A percentile compares a stretch with the other conserved stretches of the same genome.
phyloP scores from a whole-genome alignment of 2,888 invertebrate species.

The Limnephilus marmoratus region DNA sequence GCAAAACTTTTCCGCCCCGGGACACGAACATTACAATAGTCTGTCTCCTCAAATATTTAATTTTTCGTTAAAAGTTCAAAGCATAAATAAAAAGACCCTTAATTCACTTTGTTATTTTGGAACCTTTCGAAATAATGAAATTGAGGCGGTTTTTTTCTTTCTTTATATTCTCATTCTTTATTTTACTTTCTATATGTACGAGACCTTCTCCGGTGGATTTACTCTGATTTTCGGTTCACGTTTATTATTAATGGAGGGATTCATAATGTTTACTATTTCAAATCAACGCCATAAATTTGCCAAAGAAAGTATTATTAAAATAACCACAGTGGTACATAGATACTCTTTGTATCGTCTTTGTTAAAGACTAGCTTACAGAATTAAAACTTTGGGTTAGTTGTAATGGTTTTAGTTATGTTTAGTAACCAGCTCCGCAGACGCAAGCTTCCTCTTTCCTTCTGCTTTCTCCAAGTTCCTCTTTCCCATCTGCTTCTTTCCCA shows the following conservation, averaged over 20 bases:
- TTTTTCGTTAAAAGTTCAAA: conserved; percentile 37
- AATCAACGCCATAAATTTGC: background rate
- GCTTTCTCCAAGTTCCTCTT: too few species aligned
- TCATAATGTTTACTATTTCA: background rate
- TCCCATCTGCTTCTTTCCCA: too few species aligned
- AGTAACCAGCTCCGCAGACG: too few species aligned
- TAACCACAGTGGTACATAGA: too few species aligned
- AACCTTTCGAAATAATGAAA: background rate
- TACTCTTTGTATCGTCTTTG: too few species aligned
- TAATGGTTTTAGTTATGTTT: too few species aligned
- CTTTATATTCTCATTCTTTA: conserved; percentile 4
- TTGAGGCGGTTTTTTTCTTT: background rate
- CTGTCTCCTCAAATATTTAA: conserved; percentile 33
- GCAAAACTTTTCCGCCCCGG: conserved; percentile 21
- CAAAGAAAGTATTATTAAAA: background rate
- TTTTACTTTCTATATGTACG: background rate
- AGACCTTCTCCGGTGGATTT: background rate
- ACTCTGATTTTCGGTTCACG: background rate
- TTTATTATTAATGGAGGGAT: background rate
- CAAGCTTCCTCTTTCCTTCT: too few species aligned
- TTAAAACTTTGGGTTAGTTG: too few species aligned
- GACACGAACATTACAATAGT: conserved; percentile 32
- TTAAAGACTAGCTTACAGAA: too few species aligned
- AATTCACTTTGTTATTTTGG: conserved; percentile 48
- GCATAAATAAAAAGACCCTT: conserved; percentile 34